A percentile compares a stretch with the other conserved stretches of the same genome.
Evolutionary conservation across 2,797 vertebrate genomes (phyloP).

Genomic region (Erethizon dorsatum): DNA sequence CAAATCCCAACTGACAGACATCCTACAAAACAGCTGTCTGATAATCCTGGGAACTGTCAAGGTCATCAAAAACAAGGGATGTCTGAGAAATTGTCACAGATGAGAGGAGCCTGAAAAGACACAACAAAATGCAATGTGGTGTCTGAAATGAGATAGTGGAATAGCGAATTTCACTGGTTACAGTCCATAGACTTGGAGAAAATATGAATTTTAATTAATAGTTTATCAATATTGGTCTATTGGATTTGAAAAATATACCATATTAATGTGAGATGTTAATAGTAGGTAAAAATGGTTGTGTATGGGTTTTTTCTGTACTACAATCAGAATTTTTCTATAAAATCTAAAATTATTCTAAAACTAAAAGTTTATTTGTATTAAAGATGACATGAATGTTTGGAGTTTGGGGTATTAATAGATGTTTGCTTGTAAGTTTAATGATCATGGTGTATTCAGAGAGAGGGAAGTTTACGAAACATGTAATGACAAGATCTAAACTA

Average conservation of each 20-base stretch:
- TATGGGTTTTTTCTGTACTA: neutral
- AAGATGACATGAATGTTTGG: neutral
- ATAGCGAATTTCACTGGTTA: neutral
- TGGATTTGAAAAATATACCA: neutral
- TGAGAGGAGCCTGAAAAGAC: neutral
- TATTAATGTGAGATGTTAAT: neutral
- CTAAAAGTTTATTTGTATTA: neutral
- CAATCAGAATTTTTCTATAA: neutral
- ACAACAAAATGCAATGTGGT: neutral
- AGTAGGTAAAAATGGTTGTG: neutral
- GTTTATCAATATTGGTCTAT: neutral
- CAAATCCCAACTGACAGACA: neutral
- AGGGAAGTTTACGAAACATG: neutral
- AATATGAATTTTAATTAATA: neutral
- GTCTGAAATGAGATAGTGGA: neutral
- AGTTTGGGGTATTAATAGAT: neutral
- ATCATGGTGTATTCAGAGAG: neutral
- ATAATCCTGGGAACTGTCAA: neutral
- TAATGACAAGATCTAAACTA: neutral
- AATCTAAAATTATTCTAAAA: neutral
- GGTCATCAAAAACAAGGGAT: neutral
- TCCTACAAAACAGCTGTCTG: conserved; percentile 24
- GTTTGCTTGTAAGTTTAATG: neutral
- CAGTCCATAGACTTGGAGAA: neutral
- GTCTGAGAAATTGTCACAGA: neutral